A percentile compares a stretch with the other conserved stretches of the same genome.
phyloP scores from a whole-genome alignment of 2,888 invertebrate genomes.

The Drosophila picticornis region DNA sequence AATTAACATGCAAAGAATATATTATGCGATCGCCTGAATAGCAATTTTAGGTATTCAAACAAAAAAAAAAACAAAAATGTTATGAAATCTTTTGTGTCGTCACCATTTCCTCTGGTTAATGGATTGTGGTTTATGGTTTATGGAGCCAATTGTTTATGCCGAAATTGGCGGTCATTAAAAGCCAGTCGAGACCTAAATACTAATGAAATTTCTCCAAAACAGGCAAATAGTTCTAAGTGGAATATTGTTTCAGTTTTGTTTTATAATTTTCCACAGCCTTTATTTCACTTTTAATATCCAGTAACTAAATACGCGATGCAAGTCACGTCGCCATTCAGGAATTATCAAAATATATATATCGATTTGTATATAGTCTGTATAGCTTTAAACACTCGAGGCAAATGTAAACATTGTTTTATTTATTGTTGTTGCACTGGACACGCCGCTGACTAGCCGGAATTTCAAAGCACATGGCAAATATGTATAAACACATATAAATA shows the following conservation, averaged over 20 bases:
- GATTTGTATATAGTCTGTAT: neutral
- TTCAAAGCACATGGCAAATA: constrained; percentile 19
- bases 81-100: constrained; percentile 46
- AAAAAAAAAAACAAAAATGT: constrained; percentile 9
- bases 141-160: constrained; percentile 59
- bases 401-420: constrained; percentile 19
- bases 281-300: constrained; percentile 23
- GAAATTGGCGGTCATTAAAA: constrained; percentile 60
- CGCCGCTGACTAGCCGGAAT: constrained; percentile 32
- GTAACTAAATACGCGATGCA: constrained; percentile 13
- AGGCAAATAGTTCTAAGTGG: constrained; percentile 16
- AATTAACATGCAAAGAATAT: constrained; percentile 40
- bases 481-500: neutral
- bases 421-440: constrained; percentile 9
- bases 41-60: constrained; percentile 15
- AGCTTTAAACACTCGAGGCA: too few species aligned
- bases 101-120: constrained; percentile 62
- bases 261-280: constrained; percentile 15
- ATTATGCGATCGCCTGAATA: constrained; percentile 12
- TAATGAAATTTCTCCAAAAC: constrained; percentile 46
- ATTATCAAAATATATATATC: neutral
- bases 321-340: constrained; percentile 42
- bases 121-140: constrained; percentile 41
- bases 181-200: constrained; percentile 63
- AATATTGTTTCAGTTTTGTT: constrained; percentile 14